phyloP scores from a whole-genome alignment of 2,113 vertebrate genomes.

The Vulpes vulpes region DNA sequence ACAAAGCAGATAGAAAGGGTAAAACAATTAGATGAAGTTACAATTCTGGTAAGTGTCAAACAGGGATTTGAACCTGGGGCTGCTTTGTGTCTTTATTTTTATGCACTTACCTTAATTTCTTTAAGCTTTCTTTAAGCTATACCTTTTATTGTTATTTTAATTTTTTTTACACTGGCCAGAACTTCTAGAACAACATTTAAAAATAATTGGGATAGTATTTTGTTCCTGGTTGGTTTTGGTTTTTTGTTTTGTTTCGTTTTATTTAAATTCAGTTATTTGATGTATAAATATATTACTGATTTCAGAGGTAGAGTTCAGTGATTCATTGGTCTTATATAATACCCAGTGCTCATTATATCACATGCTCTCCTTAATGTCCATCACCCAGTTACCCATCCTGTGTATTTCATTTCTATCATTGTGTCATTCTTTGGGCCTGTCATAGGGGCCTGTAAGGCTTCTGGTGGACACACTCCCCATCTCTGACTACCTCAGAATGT shows the following conservation, averaged over 20 bases:
- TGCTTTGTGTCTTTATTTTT: neutral
- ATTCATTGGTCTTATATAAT: too few species aligned
- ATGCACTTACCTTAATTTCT: neutral
- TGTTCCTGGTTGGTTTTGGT: neutral
- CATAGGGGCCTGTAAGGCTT: neutral
- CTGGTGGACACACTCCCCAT: neutral
- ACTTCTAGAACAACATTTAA: neutral
- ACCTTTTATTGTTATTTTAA: neutral
- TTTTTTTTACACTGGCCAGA: neutral
- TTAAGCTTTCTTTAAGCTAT: neutral
- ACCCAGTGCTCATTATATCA: too few species aligned
- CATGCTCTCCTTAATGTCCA: too few species aligned
- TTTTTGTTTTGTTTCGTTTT: too few species aligned
- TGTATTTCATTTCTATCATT: neutral
- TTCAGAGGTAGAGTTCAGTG: too few species aligned
- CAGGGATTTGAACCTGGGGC: neutral
- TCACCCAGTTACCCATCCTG: too few species aligned
- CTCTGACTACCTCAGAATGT: neutral
- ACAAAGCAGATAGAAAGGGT: neutral
- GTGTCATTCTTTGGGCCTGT: neutral
- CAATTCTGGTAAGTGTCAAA: neutral
- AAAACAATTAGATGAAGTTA: neutral
- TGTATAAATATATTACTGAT: too few species aligned
- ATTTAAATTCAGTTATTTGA: too few species aligned
- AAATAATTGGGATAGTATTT: neutral